phyloP scores from a whole-genome alignment of 1,140 invertebrate species.

The Gryllus bimaculatus region DNA sequence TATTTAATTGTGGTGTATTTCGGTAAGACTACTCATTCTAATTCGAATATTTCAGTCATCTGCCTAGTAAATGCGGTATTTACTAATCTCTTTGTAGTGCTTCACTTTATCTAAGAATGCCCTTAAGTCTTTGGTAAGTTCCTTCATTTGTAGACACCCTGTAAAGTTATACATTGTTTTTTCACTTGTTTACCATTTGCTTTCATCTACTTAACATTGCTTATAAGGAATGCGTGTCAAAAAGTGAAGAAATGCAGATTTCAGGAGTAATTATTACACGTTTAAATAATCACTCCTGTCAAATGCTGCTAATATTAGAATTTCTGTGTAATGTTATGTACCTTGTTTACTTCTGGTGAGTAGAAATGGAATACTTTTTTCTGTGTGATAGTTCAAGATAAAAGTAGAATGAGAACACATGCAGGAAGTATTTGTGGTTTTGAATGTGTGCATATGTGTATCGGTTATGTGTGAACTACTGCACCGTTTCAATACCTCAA shows the following conservation, averaged over 20 bases:
- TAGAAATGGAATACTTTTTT: no score
- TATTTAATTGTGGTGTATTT: no score
- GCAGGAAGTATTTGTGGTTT: background rate
- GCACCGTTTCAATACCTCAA: no score
- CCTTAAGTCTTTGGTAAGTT: conserved; percentile 1
- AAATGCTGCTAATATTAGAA: no score
- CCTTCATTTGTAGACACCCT: background rate
- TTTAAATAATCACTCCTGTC: no score
- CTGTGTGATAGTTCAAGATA: no score
- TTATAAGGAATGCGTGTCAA: background rate
- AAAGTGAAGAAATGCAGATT: no score
- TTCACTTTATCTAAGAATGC: background rate
- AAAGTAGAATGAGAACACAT: background rate
- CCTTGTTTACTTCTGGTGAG: no score
- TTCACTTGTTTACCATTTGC: background rate
- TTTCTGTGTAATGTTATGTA: no score
- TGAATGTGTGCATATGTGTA: background rate
- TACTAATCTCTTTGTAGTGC: background rate
- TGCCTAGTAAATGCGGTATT: background rate
- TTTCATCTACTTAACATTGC: background rate
- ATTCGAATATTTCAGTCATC: background rate
- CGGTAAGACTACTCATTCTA: no score
- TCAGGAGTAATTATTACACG: no score
- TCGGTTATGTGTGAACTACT: background rate
- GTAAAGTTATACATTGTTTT: background rate